Evolutionary conservation across 2,888 invertebrate species (phyloP).

Genomic region (Hydraecia micacea): DNA sequence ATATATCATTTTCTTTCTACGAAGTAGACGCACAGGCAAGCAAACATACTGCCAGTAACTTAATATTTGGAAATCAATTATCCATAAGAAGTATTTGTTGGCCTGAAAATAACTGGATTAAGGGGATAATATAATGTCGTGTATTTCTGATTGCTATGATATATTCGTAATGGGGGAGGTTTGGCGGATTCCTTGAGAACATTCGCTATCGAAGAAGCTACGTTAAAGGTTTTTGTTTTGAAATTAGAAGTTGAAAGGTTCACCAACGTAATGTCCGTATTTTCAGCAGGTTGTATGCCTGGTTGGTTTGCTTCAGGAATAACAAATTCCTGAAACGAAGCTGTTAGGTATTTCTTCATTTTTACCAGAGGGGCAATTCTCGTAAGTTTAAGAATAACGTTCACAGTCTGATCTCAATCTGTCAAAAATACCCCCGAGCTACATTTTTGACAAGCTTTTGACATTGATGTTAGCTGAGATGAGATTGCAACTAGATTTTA

Average conservation of each 20-base stretch:
- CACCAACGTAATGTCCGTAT: not conserved
- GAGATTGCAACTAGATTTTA: no score
- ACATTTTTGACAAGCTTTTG: no score
- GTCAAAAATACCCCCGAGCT: no score
- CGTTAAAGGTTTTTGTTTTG: not conserved
- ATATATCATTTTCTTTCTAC: slow-evolving; percentile 77
- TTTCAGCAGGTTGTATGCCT: not conserved
- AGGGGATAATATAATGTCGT: slow-evolving; percentile 75
- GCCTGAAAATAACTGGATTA: slow-evolving; percentile 82
- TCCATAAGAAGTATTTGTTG: slow-evolving; percentile 82
- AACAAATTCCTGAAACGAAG: not conserved
- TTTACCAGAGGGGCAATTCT: not conserved
- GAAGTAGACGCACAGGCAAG: slow-evolving; percentile 69
- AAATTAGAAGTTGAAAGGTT: not conserved
- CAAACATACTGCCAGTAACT: slow-evolving; percentile 80
- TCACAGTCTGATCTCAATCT: no score
- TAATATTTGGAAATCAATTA: slow-evolving; percentile 88
- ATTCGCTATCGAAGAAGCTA: slow-evolving; percentile 1
- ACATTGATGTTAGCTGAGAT: no score
- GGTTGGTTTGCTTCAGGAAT: not conserved
- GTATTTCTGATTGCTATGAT: slow-evolving; percentile 65
- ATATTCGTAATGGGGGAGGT: slow-evolving; percentile 47
- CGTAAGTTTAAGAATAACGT: no score
- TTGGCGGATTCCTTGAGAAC: slow-evolving; percentile 11
- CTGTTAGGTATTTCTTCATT: not conserved